These are phyloP conservation scores for Tanytarsus gracilentus DNA, from an alignment of 2,888 invertebrate species.

Conservation along the genomic window DNA sequence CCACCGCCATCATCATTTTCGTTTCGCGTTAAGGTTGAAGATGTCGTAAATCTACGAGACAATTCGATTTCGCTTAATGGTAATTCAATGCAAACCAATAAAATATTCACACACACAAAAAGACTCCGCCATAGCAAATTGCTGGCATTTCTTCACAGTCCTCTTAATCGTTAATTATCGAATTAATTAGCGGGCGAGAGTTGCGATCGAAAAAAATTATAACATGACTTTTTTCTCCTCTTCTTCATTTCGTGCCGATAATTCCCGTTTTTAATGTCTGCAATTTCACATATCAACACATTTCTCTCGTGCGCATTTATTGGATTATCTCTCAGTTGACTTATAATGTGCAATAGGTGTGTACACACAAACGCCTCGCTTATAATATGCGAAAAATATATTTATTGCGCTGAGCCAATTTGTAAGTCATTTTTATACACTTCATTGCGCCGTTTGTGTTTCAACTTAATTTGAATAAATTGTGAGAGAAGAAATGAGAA, in stretches of 20 bases:
- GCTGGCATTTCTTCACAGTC: not conserved
- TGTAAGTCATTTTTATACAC: constrained; percentile 5
- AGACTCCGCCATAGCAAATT: too few relatives aligned
- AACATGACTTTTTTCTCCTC: not conserved
- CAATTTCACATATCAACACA: constrained; percentile 15
- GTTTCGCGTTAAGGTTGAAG: not conserved
- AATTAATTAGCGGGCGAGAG: not conserved
- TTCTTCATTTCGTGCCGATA: not conserved
- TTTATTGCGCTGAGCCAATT: too few relatives aligned
- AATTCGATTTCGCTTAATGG: constrained; percentile 11
- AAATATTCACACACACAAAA: too few relatives aligned
- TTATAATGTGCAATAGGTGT: too few relatives aligned
- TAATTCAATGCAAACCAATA: not conserved
- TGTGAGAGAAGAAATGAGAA: too few relatives aligned
- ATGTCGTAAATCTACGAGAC: not conserved
- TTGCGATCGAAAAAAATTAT: not conserved
- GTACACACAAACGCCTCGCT: too few relatives aligned
- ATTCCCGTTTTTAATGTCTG: constrained; percentile 8
- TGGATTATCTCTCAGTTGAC: constrained; percentile 2
- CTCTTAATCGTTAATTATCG: not conserved
- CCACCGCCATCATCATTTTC: too few relatives aligned
- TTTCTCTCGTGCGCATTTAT: constrained; percentile 12
- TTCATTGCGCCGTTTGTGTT: not conserved
- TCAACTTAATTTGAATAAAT: too few relatives aligned
- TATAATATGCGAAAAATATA: too few relatives aligned